Evolutionary conservation across 2,113 vertebrate species (phyloP), one percentile per base, ranked within the genome.

Genomic region (Bagarius yarrelli): DNA sequence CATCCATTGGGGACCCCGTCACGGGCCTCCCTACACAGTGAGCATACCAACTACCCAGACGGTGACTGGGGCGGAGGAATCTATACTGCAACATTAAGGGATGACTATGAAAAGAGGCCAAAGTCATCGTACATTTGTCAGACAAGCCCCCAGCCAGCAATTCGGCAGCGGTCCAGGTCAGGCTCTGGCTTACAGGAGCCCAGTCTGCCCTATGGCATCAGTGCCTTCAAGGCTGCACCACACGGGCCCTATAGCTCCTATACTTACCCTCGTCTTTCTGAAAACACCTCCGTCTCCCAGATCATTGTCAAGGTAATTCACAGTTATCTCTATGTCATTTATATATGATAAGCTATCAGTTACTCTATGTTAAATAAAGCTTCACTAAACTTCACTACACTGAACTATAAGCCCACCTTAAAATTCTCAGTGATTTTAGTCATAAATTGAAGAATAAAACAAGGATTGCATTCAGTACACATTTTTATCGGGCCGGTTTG

Each of bases 181-280:
- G 98, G 98, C 44, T 99, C 98, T 0, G 97, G 97, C 25, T 94
- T 99, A 76, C 97, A 98, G 93, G 98, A 99, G 88, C 97, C 96
- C 0, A 93, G 92, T 85, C 87, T 95, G 86, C 95, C 96, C 47
- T 97, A 96, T 0, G 94, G 94, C 57, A 91, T 93, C 64, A 94
- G 94, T 52, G 93, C 93, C 77, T 97, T 98, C 89, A 98, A 95
- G 93, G 92, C 94, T 74, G 94, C 94, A 63, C 91, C 95, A 66
- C 97, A 98, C 81, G 95, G 96, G 71, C 89, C 95, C 0, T 99
- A 98, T 92, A 97, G 93, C 91, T 99, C 98, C 75, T 99, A 99
- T 90, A 99, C 98, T 73, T 99, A 99, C 88, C 98, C 98, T 12
- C 96, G 97, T 81, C 89, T 99, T 86, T 98, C 96, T 0, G 98